Evolutionary conservation across 2,113 vertebrate genomes (phyloP).

Genomic region (Dermatemys mawii): DNA sequence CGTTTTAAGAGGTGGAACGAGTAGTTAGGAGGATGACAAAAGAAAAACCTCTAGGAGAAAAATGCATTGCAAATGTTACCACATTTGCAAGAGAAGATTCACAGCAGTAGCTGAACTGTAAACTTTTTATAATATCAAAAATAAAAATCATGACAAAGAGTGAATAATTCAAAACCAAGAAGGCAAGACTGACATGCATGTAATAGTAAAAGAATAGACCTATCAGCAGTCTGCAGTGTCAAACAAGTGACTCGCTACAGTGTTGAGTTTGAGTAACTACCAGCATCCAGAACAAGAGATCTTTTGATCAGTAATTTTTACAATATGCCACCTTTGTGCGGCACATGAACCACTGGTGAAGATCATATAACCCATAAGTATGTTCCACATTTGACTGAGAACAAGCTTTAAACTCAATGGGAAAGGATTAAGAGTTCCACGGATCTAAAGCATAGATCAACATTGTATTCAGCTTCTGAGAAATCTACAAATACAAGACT

Average conservation of each 20-base stretch:
- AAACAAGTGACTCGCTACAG: neutral
- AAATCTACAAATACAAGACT: conserved; percentile 53
- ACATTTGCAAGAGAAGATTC: neutral
- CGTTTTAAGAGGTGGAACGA: conserved; percentile 40
- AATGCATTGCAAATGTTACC: neutral
- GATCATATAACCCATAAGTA: conserved; percentile 42
- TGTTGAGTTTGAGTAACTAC: neutral
- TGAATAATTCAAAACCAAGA: conserved; percentile 30
- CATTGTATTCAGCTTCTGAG: conserved; percentile 39
- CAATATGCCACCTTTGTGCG: neutral
- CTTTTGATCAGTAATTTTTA: conserved; percentile 36
- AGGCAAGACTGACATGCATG: neutral
- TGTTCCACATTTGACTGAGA: conserved; percentile 18
- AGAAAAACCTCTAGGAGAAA: neutral
- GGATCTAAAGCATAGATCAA: conserved; percentile 50
- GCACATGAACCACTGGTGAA: neutral
- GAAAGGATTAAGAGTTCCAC: conserved; percentile 19
- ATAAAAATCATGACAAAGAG: neutral
- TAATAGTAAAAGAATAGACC: neutral
- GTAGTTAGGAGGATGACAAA: neutral
- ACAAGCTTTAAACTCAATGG: conserved; percentile 49
- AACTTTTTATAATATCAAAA: neutral
- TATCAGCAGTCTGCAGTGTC: neutral
- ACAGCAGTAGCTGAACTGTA: neutral
- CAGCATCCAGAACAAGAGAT: conserved; percentile 34